phyloP scores from a whole-genome alignment of 2,113 vertebrate genomes.

The Rafetus swinhoei region DNA sequence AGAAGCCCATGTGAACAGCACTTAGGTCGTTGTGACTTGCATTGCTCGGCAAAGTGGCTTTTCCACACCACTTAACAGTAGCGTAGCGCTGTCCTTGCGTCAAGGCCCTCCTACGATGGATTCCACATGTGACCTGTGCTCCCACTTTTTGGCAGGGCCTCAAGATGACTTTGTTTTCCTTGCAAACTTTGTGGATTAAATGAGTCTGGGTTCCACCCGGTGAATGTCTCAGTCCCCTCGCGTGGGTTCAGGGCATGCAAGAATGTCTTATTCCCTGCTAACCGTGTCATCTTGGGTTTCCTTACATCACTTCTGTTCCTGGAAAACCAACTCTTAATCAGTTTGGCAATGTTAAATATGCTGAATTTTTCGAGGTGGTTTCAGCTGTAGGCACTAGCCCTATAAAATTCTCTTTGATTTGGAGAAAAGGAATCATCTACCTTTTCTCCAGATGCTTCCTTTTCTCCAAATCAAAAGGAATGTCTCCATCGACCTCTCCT shows the following conservation, averaged over 20 bases:
- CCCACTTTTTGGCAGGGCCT: background rate
- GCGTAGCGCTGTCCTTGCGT: background rate
- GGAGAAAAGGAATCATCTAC: too few relatives aligned
- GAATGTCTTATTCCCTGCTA: conserved; percentile 42
- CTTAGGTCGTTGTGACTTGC: background rate
- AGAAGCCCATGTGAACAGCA: background rate
- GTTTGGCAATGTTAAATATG: conserved; percentile 37
- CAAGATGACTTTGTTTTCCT: conserved; percentile 28
- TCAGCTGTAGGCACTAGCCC: conserved; percentile 64
- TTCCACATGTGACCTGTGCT: background rate
- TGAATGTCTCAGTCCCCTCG: conserved; percentile 53
- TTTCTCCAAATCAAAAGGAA: too few relatives aligned
- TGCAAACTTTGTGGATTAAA: conserved; percentile 15
- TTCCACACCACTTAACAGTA: background rate
- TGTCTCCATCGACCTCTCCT: too few relatives aligned
- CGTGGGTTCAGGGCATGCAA: conserved; percentile 22
- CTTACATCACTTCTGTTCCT: conserved; percentile 60
- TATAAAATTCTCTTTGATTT: background rate
- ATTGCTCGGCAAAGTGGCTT: background rate
- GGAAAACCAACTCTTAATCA: conserved; percentile 62
- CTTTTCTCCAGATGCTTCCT: too few relatives aligned
- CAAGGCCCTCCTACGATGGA: background rate
- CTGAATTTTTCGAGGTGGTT: conserved; percentile 58
- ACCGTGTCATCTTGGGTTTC: conserved; percentile 57
- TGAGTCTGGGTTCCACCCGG: conserved; percentile 45